These are phyloP conservation scores for Euphonia xanthogaster DNA, from an alignment of 2,797 vertebrate genomes.

Conservation along the genomic window DNA sequence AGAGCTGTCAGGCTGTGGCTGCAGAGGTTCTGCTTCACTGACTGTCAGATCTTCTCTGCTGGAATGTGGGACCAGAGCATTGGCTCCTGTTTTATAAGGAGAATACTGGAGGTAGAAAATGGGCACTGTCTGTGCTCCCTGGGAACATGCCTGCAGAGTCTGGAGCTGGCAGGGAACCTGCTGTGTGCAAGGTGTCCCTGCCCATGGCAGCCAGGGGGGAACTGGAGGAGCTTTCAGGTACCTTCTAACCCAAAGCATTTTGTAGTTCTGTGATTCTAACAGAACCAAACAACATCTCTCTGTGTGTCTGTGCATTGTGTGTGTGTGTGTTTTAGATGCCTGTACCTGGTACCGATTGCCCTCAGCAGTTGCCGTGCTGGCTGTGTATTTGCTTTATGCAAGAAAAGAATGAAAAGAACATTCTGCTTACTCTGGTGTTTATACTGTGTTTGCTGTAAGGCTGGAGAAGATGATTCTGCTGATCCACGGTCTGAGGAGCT, in stretches of 20 bases:
- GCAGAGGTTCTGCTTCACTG: not conserved
- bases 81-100: not conserved
- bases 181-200: not conserved
- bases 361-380: not conserved
- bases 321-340: not conserved
- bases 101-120: not conserved
- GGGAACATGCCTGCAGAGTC: accelerated
- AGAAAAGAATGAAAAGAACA: not conserved
- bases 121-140: accelerated
- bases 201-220: not conserved
- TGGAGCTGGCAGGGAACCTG: not conserved
- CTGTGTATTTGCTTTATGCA: not conserved
- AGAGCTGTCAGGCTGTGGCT: not conserved
- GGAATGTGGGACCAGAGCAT: not conserved
- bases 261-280: not conserved
- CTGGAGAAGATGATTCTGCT: not conserved
- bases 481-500: accelerated
- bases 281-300: not conserved
- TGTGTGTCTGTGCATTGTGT: accelerated
- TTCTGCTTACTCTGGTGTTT: not conserved
- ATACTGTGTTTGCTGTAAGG: not conserved
- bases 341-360: not conserved
- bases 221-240: not conserved
- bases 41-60: not conserved
- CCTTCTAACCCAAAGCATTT: not conserved